Evolutionary conservation across 2,113 vertebrate species (phyloP).

Genomic region (Taurulus bubalis): DNA sequence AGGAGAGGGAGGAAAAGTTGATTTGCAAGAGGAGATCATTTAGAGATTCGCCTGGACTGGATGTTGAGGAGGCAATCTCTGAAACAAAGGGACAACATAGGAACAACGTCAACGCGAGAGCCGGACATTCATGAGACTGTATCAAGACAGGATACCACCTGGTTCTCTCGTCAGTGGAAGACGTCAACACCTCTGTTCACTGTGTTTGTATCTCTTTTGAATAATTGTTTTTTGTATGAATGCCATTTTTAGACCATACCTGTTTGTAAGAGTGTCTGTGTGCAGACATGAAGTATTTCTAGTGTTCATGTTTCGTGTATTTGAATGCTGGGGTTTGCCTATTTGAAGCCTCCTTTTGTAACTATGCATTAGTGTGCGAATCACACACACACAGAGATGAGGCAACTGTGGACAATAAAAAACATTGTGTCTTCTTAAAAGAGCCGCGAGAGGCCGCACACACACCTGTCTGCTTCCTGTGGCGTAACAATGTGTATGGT

Average conservation of each 20-base stretch:
- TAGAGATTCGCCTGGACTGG: constrained; percentile 28
- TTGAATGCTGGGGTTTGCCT: constrained; percentile 40
- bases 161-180: constrained; percentile 14
- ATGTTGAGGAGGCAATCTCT: background rate
- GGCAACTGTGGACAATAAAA: constrained; percentile 38
- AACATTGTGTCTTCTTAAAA: background rate
- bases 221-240: constrained; percentile 40
- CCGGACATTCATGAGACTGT: constrained; percentile 27
- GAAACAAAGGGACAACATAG: constrained; percentile 23
- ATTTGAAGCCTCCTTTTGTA: constrained; percentile 33
- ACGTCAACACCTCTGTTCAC: constrained; percentile 25
- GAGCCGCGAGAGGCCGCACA: background rate
- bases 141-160: constrained; percentile 1
- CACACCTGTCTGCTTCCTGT: constrained; percentile 10
- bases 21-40: constrained; percentile 4
- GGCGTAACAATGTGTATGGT: background rate
- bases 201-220: constrained; percentile 23
- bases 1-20: background rate
- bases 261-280: constrained; percentile 41
- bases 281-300: constrained; percentile 41
- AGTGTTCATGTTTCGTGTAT: constrained; percentile 39
- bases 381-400: constrained; percentile 36
- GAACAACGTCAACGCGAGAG: constrained; percentile 4
- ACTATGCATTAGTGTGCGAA: constrained; percentile 34
- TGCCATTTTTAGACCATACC: constrained; percentile 39